Percentiles rank a stretch among this genome's conserved stretches.
These are phyloP conservation scores for Sinosuthora webbiana DNA, from an alignment of 2,113 vertebrate genomes.

Conservation along the genomic window DNA sequence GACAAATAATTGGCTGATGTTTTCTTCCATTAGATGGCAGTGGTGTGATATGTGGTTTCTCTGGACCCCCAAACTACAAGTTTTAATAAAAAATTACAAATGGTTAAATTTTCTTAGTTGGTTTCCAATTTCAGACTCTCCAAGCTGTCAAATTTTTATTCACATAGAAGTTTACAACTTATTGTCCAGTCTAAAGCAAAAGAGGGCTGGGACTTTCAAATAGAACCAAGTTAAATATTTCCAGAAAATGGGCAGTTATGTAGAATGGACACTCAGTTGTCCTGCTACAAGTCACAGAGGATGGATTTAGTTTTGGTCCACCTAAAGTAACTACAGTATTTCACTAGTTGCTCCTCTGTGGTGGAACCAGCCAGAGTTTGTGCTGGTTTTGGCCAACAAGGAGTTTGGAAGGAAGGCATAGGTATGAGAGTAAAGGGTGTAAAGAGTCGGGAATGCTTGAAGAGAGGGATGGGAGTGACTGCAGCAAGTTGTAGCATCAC, in stretches of 20 bases:
- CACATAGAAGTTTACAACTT: not conserved
- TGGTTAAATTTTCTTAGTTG: not conserved
- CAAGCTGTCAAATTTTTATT: not conserved
- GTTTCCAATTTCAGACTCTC: not conserved
- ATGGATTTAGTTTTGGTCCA: not conserved
- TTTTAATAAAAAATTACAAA: not conserved
- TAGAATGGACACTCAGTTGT: not conserved
- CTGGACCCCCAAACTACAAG: not conserved
- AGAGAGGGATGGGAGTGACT: not conserved
- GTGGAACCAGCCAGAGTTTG: not conserved
- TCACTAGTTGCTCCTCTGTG: not conserved
- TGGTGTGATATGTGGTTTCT: slow-evolving; percentile 34
- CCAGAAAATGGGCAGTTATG: not conserved
- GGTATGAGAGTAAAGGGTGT: not conserved
- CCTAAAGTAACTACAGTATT: not conserved
- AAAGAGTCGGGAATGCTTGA: not conserved
- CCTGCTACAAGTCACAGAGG: rapidly evolving
- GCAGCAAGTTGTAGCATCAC: not conserved
- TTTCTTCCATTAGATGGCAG: slow-evolving; percentile 64
- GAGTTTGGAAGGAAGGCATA: not conserved
- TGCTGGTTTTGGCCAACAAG: not conserved
- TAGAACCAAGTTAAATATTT: not conserved
- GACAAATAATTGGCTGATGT: not conserved
- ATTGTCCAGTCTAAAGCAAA: not conserved
- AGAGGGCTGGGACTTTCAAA: not conserved